These are phyloP conservation scores for Paramormyrops kingsleyae DNA, from an alignment of 2,113 vertebrate genomes.

Conservation along the genomic window DNA sequence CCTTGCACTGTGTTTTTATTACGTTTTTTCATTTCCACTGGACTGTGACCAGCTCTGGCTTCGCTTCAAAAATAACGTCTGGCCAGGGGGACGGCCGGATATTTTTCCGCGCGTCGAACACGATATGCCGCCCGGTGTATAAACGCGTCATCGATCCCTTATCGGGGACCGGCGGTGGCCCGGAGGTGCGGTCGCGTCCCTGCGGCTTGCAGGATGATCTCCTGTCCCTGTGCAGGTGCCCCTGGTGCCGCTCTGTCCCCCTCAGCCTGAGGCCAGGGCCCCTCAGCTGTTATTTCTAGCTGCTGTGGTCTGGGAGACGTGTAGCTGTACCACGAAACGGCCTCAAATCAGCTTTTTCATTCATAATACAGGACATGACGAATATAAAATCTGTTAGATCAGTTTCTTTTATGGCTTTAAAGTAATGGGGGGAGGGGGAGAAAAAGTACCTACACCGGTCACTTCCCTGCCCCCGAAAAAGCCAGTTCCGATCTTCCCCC, in stretches of 20 bases:
- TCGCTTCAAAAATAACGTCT: slow-evolving; percentile 7
- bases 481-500: background rate
- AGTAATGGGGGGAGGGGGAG: background rate
- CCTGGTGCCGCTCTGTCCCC: background rate
- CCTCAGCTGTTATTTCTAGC: background rate
- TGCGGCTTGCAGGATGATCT: background rate
- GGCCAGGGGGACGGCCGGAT: background rate
- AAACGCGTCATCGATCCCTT: slow-evolving; percentile 8
- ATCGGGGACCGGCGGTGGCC: background rate
- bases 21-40: background rate
- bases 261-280: background rate
- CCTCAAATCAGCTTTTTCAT: background rate
- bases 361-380: background rate
- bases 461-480: background rate
- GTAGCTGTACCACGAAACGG: background rate
- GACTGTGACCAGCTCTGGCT: background rate
- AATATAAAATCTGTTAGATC: background rate
- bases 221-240: background rate
- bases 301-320: background rate
- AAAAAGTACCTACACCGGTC: background rate
- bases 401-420: background rate
- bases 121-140: background rate
- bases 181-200: background rate
- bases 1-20: slow-evolving; percentile 8
- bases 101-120: background rate